Conservation (phyloP, 2,888 invertebrate species). For the Andrena haemorrhoa region DNA sequence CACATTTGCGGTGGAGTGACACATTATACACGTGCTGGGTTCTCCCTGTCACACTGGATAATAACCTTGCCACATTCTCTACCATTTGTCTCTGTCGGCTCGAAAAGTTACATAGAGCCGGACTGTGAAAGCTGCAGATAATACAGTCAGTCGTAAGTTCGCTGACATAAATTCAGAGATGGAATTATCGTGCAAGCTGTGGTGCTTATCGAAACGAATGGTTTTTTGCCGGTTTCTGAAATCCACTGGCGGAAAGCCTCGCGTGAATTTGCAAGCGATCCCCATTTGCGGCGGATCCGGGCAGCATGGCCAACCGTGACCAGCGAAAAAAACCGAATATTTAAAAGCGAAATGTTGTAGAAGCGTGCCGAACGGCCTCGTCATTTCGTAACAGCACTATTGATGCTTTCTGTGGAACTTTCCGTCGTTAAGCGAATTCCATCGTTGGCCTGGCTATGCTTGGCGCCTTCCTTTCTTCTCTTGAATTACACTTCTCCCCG, state of each 20-base stretch:
- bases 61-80: too few relatives aligned
- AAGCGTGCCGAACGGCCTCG: neutral
- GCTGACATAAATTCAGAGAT: neutral
- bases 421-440: neutral
- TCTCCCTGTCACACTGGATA: too few relatives aligned
- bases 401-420: neutral
- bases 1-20: too few relatives aligned
- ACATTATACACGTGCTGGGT: too few relatives aligned
- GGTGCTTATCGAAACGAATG: neutral
- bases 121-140: too few relatives aligned
- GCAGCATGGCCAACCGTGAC: slow-evolving; percentile 16
- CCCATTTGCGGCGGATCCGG: slow-evolving; percentile 23
- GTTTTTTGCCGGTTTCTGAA: neutral
- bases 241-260: slow-evolving; percentile 22
- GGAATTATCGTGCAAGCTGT: neutral
- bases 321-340: neutral
- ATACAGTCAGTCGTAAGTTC: too few relatives aligned
- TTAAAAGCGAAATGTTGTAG: slow-evolving; percentile 34
- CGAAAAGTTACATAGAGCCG: too few relatives aligned
- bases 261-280: slow-evolving; percentile 44
- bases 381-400: slow-evolving; percentile 11
- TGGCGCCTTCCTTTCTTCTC: neutral
- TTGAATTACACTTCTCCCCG: neutral
- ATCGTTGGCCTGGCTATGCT: neutral
- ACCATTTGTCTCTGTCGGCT: too few relatives aligned